Base-by-base conservation (phyloP, 2,797 vertebrate genomes). In the Glyptemys insculpta region DNA sequence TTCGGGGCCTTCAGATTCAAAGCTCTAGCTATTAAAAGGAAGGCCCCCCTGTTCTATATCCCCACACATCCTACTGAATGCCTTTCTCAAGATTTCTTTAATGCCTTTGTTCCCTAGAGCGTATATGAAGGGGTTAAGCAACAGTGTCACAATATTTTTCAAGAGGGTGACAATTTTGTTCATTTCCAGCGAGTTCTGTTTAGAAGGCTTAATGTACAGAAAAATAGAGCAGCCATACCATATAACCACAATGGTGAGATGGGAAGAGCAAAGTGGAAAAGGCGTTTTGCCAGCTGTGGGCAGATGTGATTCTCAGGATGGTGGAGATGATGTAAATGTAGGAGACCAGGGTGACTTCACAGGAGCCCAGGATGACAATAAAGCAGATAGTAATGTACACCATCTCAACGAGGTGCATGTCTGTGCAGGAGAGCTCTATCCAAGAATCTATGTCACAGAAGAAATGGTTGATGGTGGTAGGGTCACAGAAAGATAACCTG, bases 361-460 rank as follows among this genome's bases (percentile, higher is more conserved):
- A 95, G 2, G 93, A 90, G 41, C 90, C 93, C 56, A 90, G 44
- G 56, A 87, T 53, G 52, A 95, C 90, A 86, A 91, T 18, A 81
- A 91, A 74, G 83, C 83, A 4, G 44, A 89, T 6, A n/a, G 15
- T 8, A n/a, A n/a, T 5, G 5, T 65, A 65, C 34, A n/a, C 16
- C 15, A 88, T 59, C 65, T 94, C 92, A 54, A 89, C 50, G 1
- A 12, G 37, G 12, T 81, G 37, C 0, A 62, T 91, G 79, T 85
- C 53, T 3, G 87, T 68, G 50, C 91, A 95, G 56, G 94, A 85
- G 23, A 93, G 90, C 16, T 37, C 52, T 2, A 91, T 81, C 94
- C 95, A 94, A 74, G 96, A 92, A 0, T 59, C 78, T 5, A 87
- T 85, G 82, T 93, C 95, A 23, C 95, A 90, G 87, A 94, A 95